Conservation (phyloP, 2,888 invertebrate species). For the Epsilonema sp. region DNA sequence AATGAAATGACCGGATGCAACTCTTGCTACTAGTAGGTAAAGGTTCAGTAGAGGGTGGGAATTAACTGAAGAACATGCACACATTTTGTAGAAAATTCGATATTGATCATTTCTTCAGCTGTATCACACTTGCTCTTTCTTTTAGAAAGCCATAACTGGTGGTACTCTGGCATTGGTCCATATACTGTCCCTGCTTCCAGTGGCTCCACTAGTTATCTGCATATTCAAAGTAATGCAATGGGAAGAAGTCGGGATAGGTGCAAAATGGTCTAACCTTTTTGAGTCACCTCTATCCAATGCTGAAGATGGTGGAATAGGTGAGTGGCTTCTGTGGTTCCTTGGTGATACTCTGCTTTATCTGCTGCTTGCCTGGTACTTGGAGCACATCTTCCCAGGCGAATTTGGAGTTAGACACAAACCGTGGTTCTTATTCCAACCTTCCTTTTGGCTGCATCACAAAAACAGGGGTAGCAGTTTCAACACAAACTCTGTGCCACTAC, state of each 20-base stretch:
- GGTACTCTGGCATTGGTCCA: background rate
- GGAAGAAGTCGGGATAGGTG: slow-evolving; percentile 51
- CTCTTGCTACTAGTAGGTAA: too few species aligned
- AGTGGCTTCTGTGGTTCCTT: slow-evolving; percentile 58
- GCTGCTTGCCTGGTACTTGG: slow-evolving; percentile 55
- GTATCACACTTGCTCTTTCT: background rate
- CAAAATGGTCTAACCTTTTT: slow-evolving; percentile 50
- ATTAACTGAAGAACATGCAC: too few species aligned
- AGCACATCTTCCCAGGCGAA: slow-evolving; percentile 62
- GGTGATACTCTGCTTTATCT: slow-evolving; percentile 56
- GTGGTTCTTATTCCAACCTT: slow-evolving; percentile 50
- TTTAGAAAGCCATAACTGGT: background rate
- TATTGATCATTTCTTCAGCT: background rate
- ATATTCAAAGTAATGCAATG: slow-evolving; percentile 44
- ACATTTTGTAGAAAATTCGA: too few species aligned
- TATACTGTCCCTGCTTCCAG: background rate
- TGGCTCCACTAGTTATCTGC: slow-evolving; percentile 3
- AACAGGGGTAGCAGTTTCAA: slow-evolving; percentile 44
- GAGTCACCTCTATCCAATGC: slow-evolving; percentile 40
- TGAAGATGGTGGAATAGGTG: slow-evolving; percentile 39
- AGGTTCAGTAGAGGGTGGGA: too few species aligned
- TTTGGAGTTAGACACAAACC: slow-evolving; percentile 55
- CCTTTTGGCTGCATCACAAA: slow-evolving; percentile 43
- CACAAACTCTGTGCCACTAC: slow-evolving; percentile 61
- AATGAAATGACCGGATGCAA: too few species aligned